Percentiles rank a stretch among this genome's conserved stretches.
phyloP scores from a whole-genome alignment of 2,888 invertebrate genomes.

The Tricholauxania praeusta region DNA sequence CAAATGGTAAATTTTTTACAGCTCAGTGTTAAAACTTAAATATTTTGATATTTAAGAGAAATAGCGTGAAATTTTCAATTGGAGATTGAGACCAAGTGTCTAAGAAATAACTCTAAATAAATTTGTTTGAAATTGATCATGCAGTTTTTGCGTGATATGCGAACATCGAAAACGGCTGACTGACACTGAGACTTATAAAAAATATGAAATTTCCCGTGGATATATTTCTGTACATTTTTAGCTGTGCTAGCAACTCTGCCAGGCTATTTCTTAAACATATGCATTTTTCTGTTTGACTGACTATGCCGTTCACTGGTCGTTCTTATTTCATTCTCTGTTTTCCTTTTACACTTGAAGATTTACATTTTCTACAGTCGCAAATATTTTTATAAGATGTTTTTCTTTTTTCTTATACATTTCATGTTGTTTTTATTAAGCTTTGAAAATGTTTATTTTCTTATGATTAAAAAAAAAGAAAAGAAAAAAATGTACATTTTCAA shows the following conservation, averaged over 20 bases:
- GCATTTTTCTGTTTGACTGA: constrained; percentile 43
- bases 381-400: constrained; percentile 1
- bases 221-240: neutral
- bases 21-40: too few relatives aligned
- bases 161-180: too few relatives aligned
- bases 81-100: too few relatives aligned
- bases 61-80: too few relatives aligned
- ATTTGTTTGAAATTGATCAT: too few relatives aligned
- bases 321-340: constrained; percentile 15
- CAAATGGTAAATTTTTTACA: too few relatives aligned
- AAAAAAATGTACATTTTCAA: constrained; percentile 45
- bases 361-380: constrained; percentile 31
- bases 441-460: constrained; percentile 13
- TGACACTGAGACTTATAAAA: too few relatives aligned
- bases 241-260: neutral
- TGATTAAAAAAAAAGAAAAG: neutral
- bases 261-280: too few relatives aligned
- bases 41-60: too few relatives aligned
- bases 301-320: constrained; percentile 6
- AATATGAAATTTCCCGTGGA: too few relatives aligned
- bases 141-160: too few relatives aligned
- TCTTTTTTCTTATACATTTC: constrained; percentile 14
- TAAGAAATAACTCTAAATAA: too few relatives aligned
- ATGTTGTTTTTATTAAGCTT: constrained; percentile 21
- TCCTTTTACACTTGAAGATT: constrained; percentile 40